These are phyloP conservation scores for Monochamus alternatus DNA, from an alignment of 2,888 invertebrate species.

Conservation along the genomic window DNA sequence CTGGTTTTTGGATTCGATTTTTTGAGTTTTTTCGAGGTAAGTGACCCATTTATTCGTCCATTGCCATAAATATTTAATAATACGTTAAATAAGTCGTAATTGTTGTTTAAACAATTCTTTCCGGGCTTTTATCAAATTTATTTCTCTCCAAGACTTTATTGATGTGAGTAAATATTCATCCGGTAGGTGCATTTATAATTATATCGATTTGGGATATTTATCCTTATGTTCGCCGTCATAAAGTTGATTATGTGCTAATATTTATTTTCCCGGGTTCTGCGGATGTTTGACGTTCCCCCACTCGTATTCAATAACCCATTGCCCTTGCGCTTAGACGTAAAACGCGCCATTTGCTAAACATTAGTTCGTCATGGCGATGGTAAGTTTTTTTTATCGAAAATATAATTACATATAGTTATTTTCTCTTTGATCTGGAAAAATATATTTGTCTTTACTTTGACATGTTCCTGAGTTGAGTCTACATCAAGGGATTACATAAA, in stretches of 20 bases:
- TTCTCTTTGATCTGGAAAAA: conserved; percentile 11
- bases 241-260: conserved; percentile 37
- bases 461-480: not conserved
- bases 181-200: conserved; percentile 27
- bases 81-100: too few relatives aligned
- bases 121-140: not conserved
- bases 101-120: not conserved
- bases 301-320: conserved; percentile 63
- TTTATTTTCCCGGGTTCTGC: conserved; percentile 61
- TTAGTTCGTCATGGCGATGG: conserved; percentile 70
- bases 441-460: conserved; percentile 19
- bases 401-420: conserved; percentile 26
- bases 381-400: conserved; percentile 63
- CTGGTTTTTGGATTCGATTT: conserved; percentile 45
- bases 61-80: not conserved
- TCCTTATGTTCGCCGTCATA: conserved; percentile 15
- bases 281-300: conserved; percentile 61
- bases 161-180: conserved; percentile 28
- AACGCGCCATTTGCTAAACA: conserved; percentile 72
- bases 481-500: not conserved
- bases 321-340: conserved; percentile 68
- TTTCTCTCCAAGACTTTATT: conserved; percentile 22
- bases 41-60: conserved; percentile 1
- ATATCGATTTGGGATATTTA: conserved; percentile 5
- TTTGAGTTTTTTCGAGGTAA: conserved; percentile 48